Base-by-base conservation (phyloP, 2,888 invertebrate species). In the Diarsia dahlii region DNA sequence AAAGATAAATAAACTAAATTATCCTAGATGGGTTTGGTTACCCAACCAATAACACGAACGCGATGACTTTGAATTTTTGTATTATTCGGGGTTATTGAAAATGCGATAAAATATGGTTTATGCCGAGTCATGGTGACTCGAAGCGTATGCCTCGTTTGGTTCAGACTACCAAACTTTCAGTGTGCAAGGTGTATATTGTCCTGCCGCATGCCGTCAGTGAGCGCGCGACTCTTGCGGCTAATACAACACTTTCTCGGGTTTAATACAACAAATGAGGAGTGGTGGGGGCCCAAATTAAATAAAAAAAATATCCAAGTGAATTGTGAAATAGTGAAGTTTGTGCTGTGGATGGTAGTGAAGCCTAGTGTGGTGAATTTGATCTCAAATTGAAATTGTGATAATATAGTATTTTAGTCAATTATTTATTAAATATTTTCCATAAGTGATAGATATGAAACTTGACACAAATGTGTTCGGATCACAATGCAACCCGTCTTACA, bases 71-170 rank as follows among this genome's bases (percentile, higher is more conserved):
- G 46, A 15, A 39, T 71, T 73, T 28, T 80, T 81, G 63, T 75
- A 56, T 68, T 74, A 67, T 74, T 85, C 74, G 66, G 64, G 28
- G 56, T 71, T 84, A 82, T 72, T 84, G 74, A 78, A 76, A 84
- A 81, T 74, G 23, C 62, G 82, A 81, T 81, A 73, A 63, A 63
- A 63, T 76, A 81, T 74, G 71, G 48, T 75, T 77, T 86, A 72
- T 88, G 91, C 86, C 76, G 86, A 91, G 89, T 92, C 92, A 92
- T 82, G 85, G 84, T 90, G 89, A 91, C 76, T 84, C 81, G 78
- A 75, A 75, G 46, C 70, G 65, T 73, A 66, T 60, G 58, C 73
- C 58, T 74, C 76, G 28, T 71, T 78, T 60, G 54, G 73, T 76
- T 71, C 58, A 71, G 65, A 65, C 69, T 63, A 52, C 73, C 82